phyloP scores from a whole-genome alignment of 2,888 invertebrate genomes.

The Nebria brevicollis region DNA sequence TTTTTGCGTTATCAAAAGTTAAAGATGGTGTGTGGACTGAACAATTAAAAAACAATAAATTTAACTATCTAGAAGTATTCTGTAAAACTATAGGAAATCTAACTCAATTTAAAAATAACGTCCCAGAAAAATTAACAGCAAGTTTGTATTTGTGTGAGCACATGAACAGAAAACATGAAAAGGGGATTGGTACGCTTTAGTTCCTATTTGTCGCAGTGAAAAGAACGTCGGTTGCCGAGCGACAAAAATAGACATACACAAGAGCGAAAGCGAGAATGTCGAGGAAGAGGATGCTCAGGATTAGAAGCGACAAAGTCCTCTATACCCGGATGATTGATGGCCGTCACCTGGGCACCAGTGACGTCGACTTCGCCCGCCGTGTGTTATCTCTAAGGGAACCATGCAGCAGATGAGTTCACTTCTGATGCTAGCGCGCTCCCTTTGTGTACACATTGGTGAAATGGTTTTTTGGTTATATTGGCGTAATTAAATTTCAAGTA shows the following conservation, averaged over 20 bases:
- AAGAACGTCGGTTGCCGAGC: background rate
- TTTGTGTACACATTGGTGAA: background rate
- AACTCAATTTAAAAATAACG: no score
- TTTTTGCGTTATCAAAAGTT: no score
- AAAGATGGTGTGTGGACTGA: no score
- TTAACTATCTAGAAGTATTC: no score
- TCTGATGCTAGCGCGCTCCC: background rate
- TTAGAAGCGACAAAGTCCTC: background rate
- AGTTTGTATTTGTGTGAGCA: no score
- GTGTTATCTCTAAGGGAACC: slow-evolving; percentile 1
- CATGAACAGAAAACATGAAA: background rate
- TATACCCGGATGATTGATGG: background rate
- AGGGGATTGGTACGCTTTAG: background rate
- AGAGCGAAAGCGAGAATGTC: background rate
- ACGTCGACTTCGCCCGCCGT: background rate
- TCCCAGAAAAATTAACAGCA: no score
- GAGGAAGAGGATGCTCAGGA: background rate
- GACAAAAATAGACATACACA: background rate
- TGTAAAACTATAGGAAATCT: no score
- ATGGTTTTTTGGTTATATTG: background rate
- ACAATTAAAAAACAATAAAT: no score
- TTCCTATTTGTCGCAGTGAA: background rate
- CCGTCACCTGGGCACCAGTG: slow-evolving; percentile 1
- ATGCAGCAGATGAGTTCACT: background rate
- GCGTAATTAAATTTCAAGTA: background rate